Evolutionary conservation across 2,888 invertebrate species (phyloP).

Genomic region (Polymixis flavicincta): DNA sequence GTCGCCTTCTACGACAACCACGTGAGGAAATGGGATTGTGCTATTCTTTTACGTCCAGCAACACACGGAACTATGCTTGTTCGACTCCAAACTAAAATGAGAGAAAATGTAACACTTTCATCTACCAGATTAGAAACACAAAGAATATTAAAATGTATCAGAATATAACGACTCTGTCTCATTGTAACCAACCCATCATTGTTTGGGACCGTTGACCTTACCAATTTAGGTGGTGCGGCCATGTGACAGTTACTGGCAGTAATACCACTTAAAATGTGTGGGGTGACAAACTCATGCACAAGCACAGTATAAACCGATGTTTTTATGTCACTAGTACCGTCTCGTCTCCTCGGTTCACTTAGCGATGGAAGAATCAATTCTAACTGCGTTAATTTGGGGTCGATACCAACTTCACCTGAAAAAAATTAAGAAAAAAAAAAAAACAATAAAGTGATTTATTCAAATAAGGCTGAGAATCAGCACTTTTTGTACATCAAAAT

Average conservation of each 20-base stretch:
- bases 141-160: slow-evolving; percentile 50
- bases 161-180: slow-evolving; percentile 28
- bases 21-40: too few species aligned
- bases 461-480: neutral
- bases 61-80: neutral
- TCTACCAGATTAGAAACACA: slow-evolving; percentile 14
- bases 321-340: neutral
- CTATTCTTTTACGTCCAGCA: too few species aligned
- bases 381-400: too few species aligned
- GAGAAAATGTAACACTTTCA: neutral
- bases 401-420: too few species aligned
- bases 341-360: too few species aligned
- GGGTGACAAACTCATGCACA: neutral
- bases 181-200: slow-evolving; percentile 53
- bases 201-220: slow-evolving; percentile 58
- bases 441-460: too few species aligned
- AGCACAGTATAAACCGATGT: neutral
- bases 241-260: slow-evolving; percentile 23
- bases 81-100: neutral
- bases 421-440: too few species aligned
- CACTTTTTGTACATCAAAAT: neutral
- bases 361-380: too few species aligned
- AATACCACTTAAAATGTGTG: slow-evolving; percentile 31
- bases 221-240: slow-evolving; percentile 52
- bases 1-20: too few species aligned